These are phyloP conservation scores for Gnathonemus echidnorhynchus DNA, from an alignment of 2,113 vertebrate species.

Conservation along the genomic window DNA sequence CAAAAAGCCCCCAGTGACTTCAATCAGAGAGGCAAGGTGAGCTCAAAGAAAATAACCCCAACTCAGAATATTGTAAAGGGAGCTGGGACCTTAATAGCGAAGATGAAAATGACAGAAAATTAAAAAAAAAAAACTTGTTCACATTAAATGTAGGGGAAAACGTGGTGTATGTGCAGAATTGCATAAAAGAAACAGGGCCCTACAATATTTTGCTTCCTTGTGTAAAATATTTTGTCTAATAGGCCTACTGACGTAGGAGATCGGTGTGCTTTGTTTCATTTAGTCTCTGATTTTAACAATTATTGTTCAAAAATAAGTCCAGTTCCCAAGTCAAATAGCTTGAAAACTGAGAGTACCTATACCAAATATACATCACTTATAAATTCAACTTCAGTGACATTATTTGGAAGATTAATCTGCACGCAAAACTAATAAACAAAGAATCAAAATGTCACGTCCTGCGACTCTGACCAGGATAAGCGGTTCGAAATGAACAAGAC, in stretches of 20 bases:
- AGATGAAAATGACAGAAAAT: not conserved
- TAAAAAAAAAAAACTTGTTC: not conserved
- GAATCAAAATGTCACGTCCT: not conserved
- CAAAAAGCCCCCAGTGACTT: not conserved
- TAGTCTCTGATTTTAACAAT: not conserved
- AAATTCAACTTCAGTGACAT: not conserved
- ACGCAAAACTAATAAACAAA: not conserved
- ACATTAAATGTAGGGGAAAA: not conserved
- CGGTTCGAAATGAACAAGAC: not conserved
- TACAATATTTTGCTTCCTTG: not conserved
- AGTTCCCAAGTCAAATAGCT: not conserved
- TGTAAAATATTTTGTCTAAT: not conserved
- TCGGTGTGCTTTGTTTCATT: not conserved
- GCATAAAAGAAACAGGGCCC: not conserved
- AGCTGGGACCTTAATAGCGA: not conserved
- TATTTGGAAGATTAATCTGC: not conserved
- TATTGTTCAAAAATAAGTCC: not conserved
- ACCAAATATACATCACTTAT: not conserved
- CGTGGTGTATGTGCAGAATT: not conserved
- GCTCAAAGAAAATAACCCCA: not conserved
- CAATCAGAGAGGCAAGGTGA: constrained; percentile 5
- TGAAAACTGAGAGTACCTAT: not conserved
- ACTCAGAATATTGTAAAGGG: not conserved
- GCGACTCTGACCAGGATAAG: not conserved
- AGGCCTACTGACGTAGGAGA: not conserved